Evolutionary conservation across 2,113 vertebrate genomes (phyloP).

Genomic region (Orthochromis malagaraziensis): DNA sequence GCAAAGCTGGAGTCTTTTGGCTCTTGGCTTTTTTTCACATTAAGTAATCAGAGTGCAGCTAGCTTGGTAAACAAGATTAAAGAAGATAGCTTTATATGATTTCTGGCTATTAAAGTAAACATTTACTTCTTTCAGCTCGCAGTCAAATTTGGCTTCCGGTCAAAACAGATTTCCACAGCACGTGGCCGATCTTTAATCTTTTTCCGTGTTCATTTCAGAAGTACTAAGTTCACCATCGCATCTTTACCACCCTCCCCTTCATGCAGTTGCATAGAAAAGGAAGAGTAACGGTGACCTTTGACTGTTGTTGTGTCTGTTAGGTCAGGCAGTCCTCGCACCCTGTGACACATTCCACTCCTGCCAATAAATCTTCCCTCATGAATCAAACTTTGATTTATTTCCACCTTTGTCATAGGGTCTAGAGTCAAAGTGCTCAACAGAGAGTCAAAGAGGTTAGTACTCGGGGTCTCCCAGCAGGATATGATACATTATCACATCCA

Average conservation of each 20-base stretch:
- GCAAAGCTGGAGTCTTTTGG: not conserved
- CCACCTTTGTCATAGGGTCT: slow-evolving; percentile 33
- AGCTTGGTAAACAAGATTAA: not conserved
- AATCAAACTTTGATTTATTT: slow-evolving; percentile 52
- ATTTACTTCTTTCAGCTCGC: not conserved
- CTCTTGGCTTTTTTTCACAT: not conserved
- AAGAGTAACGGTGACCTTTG: slow-evolving; percentile 37
- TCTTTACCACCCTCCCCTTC: not conserved
- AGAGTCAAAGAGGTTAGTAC: slow-evolving; percentile 20
- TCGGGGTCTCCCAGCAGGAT: slow-evolving; percentile 36
- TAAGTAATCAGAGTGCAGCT: not conserved
- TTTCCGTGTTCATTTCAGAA: not conserved
- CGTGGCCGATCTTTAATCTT: not conserved
- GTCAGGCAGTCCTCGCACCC: not conserved
- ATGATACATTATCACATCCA: slow-evolving; percentile 42
- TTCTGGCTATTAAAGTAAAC: not conserved
- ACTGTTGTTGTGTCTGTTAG: slow-evolving; percentile 19
- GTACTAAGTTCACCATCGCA: not conserved
- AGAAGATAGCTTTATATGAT: not conserved
- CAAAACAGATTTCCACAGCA: not conserved
- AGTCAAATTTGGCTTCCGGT: not conserved
- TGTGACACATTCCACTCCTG: slow-evolving; percentile 38
- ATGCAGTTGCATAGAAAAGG: not conserved
- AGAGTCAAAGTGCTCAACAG: slow-evolving; percentile 27
- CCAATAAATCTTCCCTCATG: slow-evolving; percentile 39